Percentiles rank a stretch among this genome's conserved stretches.
Evolutionary conservation across 1,140 invertebrate genomes (phyloP).

Genomic region (Aphidius gifuensis): DNA sequence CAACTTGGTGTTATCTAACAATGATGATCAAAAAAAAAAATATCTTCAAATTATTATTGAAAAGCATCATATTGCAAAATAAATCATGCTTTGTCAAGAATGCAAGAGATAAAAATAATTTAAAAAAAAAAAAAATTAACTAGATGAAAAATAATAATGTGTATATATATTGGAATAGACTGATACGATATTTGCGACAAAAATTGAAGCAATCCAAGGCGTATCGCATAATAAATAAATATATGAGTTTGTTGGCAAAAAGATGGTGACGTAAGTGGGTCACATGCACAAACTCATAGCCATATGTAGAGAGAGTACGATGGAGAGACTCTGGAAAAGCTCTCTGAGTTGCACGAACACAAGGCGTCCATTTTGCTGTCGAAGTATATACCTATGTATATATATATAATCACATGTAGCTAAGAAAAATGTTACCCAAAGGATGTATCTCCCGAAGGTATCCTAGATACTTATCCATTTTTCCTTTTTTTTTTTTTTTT

Average conservation of each 20-base stretch:
- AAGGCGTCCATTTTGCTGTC: constrained; percentile 22
- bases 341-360: constrained; percentile 9
- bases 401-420: neutral
- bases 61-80: too few species aligned
- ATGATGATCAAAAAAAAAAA: too few species aligned
- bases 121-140: too few species aligned
- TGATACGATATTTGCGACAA: neutral
- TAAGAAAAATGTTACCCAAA: neutral
- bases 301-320: neutral
- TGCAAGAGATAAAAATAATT: too few species aligned
- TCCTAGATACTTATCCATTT: neutral
- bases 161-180: neutral
- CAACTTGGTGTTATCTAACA: too few species aligned
- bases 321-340: constrained; percentile 22
- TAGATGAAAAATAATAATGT: too few species aligned
- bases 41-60: too few species aligned
- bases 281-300: constrained; percentile 8
- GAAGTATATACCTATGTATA: too few species aligned
- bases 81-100: too few species aligned
- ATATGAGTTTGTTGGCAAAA: constrained; percentile 5
- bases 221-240: neutral
- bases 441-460: neutral
- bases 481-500: too few species aligned
- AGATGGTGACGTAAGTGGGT: constrained; percentile 15
- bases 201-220: neutral